Base-by-base conservation (phyloP, 2,888 invertebrate genomes). In the Alitta virens region DNA sequence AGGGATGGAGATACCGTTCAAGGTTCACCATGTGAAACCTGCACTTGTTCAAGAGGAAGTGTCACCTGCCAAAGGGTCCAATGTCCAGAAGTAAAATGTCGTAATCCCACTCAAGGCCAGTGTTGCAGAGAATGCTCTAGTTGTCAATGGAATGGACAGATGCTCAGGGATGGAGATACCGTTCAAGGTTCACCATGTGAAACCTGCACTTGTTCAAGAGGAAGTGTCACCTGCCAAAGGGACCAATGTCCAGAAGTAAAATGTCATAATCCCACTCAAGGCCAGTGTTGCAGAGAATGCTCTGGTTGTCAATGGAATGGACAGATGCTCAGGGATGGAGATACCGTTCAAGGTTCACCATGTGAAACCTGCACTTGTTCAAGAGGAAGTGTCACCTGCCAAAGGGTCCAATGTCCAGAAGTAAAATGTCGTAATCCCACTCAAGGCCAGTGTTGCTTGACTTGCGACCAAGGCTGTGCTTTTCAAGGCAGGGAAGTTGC, bases 401-500 rank as follows among this genome's bases (percentile, higher is more conserved):
- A 42, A 3, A 54, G n/a, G 3, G 9, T 18, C 42, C 21, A 33
- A 42, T 60, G 60, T 24, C 60, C 60, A 2, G 25, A 40, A 14
- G 43, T 54, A 1, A 25, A 7, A 24, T 60, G 60, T 33, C 9
- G 5, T 3, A 16, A 23, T 7, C 43, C 53, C 27, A n/a, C 14
- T 2, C 25, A 24, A 26, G 77, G 75, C 3, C 64, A 74, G 62
- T 78, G 78, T 64, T 78, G 78, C 64, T 76, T 75, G 2, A 67
- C 71, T 21, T 78, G 78, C 66, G n/a, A n/a, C n/a, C 67, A 68
- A 12, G 71, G 70, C 60, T 78, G 78, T 64, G 63, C 70, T 33
- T 74, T 71, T 67, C 66, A 71, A 54, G 74, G 74, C 14, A 56
- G 59, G n/a, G 68, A 67, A 16, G 76, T 73, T 52, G 53, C 66